These are phyloP conservation scores for Cephus pygmeus DNA, from an alignment of 2,888 invertebrate genomes.

Conservation along the genomic window DNA sequence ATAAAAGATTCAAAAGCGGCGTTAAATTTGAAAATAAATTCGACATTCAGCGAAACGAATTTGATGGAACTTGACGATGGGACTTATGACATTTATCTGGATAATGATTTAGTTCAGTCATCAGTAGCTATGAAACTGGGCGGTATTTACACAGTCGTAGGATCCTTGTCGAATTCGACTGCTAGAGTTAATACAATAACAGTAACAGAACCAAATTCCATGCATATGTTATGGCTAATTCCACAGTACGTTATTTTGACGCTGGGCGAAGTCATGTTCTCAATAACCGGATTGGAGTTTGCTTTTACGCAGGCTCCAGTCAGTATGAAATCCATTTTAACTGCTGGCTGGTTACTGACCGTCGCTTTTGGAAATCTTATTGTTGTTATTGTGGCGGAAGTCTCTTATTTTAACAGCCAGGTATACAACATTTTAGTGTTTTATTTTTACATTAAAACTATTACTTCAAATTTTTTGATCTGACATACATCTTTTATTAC, in stretches of 20 bases:
- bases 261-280: constrained; percentile 94
- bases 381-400: constrained; percentile 88
- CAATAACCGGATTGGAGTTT: constrained; percentile 95
- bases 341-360: constrained; percentile 92
- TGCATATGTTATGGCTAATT: constrained; percentile 87
- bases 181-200: constrained; percentile 56
- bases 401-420: constrained; percentile 80
- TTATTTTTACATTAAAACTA: constrained; percentile 7
- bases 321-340: constrained; percentile 94
- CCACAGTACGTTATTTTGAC: constrained; percentile 96
- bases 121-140: constrained; percentile 69
- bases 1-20: neutral
- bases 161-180: constrained; percentile 57
- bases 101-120: constrained; percentile 54
- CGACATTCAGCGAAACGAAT: constrained; percentile 2
- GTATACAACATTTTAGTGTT: constrained; percentile 61
- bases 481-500: constrained; percentile 58
- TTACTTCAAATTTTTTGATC: neutral
- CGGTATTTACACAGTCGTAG: constrained; percentile 74
- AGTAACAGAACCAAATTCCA: constrained; percentile 76
- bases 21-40: neutral
- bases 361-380: constrained; percentile 94
- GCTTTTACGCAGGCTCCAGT: constrained; percentile 94
- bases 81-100: constrained; percentile 63
- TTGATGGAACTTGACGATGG: constrained; percentile 54